Percentiles rank a stretch among this genome's conserved stretches.
Conservation (phyloP, 2,888 invertebrate genomes). For the Ceratothoa steindachneri region DNA sequence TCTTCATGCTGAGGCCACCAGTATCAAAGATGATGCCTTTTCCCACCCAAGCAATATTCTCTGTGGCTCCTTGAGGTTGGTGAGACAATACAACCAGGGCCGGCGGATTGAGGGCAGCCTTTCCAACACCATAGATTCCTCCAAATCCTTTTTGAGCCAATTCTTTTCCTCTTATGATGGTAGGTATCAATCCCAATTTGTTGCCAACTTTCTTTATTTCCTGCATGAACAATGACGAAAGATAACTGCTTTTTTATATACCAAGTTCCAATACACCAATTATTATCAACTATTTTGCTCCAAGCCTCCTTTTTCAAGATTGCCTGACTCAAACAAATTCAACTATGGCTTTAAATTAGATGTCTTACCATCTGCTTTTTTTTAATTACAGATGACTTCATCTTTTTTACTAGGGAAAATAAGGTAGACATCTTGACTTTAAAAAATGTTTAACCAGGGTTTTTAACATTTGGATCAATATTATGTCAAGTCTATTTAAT, state of each 20-base stretch:
- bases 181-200: conserved; percentile 63
- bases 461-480: too few relatives aligned
- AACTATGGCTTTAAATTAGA: too few relatives aligned
- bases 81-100: conserved; percentile 68
- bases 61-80: conserved; percentile 60
- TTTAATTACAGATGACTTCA: too few relatives aligned
- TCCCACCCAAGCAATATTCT: conserved; percentile 79
- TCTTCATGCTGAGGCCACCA: conserved; percentile 85
- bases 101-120: conserved; percentile 64
- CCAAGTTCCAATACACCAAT: not conserved
- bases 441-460: too few relatives aligned
- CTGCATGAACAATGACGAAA: conserved; percentile 56
- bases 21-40: conserved; percentile 93
- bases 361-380: too few relatives aligned
- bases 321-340: too few relatives aligned
- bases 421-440: too few relatives aligned
- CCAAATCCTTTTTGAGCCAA: conserved; percentile 72
- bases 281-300: not conserved
- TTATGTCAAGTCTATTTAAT: too few relatives aligned
- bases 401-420: too few relatives aligned
- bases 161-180: conserved; percentile 74
- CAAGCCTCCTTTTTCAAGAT: too few relatives aligned
- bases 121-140: conserved; percentile 82
- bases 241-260: not conserved
- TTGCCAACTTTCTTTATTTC: conserved; percentile 65